Evolutionary conservation across 2,797 vertebrate species (phyloP), one percentile per base, ranked within the genome.

Genomic region (Urocyon cinereoargenteus): DNA sequence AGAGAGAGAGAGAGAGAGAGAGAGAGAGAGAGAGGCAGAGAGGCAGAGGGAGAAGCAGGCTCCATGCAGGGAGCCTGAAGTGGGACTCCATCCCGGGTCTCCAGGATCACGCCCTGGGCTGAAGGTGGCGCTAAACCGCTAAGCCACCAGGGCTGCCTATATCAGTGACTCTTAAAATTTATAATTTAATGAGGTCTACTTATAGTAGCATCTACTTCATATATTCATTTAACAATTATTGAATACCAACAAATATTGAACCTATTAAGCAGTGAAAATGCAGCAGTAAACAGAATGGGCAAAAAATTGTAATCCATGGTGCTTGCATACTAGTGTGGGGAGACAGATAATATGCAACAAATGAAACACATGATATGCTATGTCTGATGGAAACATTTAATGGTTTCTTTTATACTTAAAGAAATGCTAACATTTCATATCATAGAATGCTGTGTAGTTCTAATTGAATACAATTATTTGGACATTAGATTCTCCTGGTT

Each of bases 401-500:
- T 94, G 22, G 0, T 89, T 96, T 96, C 34, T 1, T 93, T 72
- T 81, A 53, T 64, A 62, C 55, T 94, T 78, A 90, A 91, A 97
- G n/a, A 92, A 72, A 68, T 79, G 26, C 19, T 95, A 34, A 57
- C 34, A 57, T 68, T 96, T 73, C 73, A 90, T 90, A 55, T 84
- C 64, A 90, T 61, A 89, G 14, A 90, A 62, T 55, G 89, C 2
- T 90, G 5, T 90, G 24, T 70, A 81, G 11, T 81, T 64, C 72
- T 99, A 98, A 98, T 91, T 11, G 93, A 97, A 53, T 90, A 19
- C 94, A 24, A 97, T n/a, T 98, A 18, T 98, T 96, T 96, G 81
- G 64, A 94, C 57, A 28, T 84, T 96, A 99, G 99, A 99, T 99
- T 99, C 99, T 97, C 99, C 99, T 97, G 99, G 99, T 97, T 99